phyloP scores from a whole-genome alignment of 1,140 invertebrate genomes.

The Lysiphlebus fabarum region DNA sequence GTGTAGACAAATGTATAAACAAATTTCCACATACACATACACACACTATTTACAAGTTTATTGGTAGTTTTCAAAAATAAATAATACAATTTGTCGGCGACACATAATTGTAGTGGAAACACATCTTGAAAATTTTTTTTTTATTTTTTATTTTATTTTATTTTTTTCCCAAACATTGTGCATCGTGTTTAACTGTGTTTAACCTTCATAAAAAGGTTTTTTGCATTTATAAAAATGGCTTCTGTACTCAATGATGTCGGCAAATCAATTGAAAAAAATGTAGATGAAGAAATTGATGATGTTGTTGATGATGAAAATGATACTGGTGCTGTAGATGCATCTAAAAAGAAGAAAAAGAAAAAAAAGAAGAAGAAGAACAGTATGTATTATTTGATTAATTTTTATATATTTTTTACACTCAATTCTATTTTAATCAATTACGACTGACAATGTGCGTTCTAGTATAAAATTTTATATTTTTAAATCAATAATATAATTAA shows the following conservation, averaged over 20 bases:
- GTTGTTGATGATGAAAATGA: constrained; percentile 56
- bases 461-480: too few species aligned
- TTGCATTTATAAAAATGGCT: constrained; percentile 51
- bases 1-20: too few species aligned
- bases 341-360: constrained; percentile 71
- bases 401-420: not conserved
- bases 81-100: too few species aligned
- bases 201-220: constrained; percentile 13
- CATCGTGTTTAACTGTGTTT: not conserved
- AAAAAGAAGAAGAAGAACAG: constrained; percentile 73
- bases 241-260: constrained; percentile 57
- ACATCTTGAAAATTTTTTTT: constrained; percentile 8
- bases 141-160: constrained; percentile 15
- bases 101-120: too few species aligned
- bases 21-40: too few species aligned
- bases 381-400: constrained; percentile 38
- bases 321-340: constrained; percentile 57
- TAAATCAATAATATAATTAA: too few species aligned
- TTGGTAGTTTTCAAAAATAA: too few species aligned
- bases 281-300: constrained; percentile 51
- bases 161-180: not conserved
- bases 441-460: too few species aligned
- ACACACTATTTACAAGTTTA: too few species aligned
- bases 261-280: constrained; percentile 52
- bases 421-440: too few species aligned